Conservation (phyloP, 1,140 invertebrate genomes). For the Drosophila serrata region DNA sequence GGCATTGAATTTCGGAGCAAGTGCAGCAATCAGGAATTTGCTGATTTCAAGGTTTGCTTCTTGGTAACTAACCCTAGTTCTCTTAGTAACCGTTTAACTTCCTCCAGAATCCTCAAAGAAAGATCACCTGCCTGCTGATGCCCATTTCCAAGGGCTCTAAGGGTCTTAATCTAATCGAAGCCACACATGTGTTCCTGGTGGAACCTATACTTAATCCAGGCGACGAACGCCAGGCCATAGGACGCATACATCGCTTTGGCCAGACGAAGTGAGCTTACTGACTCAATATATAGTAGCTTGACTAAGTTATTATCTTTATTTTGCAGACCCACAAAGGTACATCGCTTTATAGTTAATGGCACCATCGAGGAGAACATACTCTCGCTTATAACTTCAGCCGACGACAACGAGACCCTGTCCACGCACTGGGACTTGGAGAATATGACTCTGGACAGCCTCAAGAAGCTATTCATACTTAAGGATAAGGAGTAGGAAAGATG, state of each 20-base stretch:
- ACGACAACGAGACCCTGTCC: conserved; percentile 53
- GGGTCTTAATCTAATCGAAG: conserved; percentile 93
- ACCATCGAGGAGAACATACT: conserved; percentile 91
- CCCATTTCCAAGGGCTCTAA: conserved; percentile 90
- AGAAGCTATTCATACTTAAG: conserved; percentile 62
- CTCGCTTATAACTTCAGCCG: conserved; percentile 68
- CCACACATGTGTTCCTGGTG: conserved; percentile 91
- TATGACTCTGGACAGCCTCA: conserved; percentile 67
- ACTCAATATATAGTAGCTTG: not conserved
- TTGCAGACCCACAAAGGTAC: conserved; percentile 87
- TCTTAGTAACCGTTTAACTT: not conserved
- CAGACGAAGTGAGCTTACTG: conserved; percentile 88
- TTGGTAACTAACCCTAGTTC: not conserved
- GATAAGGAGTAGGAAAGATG: conserved; percentile 4
- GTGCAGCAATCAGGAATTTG: conserved; percentile 86
- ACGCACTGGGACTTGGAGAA: conserved; percentile 79
- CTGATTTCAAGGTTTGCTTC: conserved; percentile 87
- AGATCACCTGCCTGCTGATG: conserved; percentile 89
- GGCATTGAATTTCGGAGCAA: conserved; percentile 85
- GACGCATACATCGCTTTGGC: conserved; percentile 92
- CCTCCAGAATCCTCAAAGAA: conserved; percentile 80
- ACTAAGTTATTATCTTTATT: not conserved
- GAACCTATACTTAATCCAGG: conserved; percentile 92
- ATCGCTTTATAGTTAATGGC: conserved; percentile 89
- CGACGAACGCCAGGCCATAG: conserved; percentile 92